phyloP scores from a whole-genome alignment of 2,797 vertebrate species.

The Ctenopoma kingsleyae region DNA sequence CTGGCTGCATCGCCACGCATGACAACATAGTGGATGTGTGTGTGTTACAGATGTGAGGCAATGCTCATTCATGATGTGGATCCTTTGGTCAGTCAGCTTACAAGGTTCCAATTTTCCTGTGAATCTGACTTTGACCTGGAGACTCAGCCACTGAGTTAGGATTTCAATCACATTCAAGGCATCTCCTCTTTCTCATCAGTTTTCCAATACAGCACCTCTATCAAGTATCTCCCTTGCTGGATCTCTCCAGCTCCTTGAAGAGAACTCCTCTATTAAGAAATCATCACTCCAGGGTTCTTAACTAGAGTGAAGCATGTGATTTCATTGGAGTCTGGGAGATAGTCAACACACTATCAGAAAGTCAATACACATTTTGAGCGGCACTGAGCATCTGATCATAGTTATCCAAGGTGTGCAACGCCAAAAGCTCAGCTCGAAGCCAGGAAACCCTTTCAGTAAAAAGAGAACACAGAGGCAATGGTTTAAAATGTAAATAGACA shows the following conservation, averaged over 20 bases:
- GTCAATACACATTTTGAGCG: constrained; percentile 60
- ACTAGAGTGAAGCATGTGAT: constrained; percentile 70
- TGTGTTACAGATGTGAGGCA: constrained; percentile 55
- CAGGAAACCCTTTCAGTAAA: constrained; percentile 8
- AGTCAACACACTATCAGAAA: constrained; percentile 60
- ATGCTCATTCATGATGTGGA: constrained; percentile 45
- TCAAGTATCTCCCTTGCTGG: constrained; percentile 65
- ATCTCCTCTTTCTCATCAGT: constrained; percentile 65
- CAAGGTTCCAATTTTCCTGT: constrained; percentile 65
- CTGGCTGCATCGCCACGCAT: constrained; percentile 20
- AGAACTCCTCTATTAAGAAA: constrained; percentile 72
- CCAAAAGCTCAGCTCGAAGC: constrained; percentile 15
- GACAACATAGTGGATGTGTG: constrained; percentile 60
- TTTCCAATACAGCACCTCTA: constrained; percentile 62
- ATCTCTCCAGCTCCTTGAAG: constrained; percentile 67
- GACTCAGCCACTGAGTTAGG: constrained; percentile 35
- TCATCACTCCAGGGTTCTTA: constrained; percentile 64
- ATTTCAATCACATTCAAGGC: constrained; percentile 70
- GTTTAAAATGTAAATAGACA: constrained; percentile 41
- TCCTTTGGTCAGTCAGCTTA: constrained; percentile 44
- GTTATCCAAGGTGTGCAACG: constrained; percentile 25
- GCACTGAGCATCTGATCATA: constrained; percentile 51
- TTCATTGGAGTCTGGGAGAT: constrained; percentile 56
- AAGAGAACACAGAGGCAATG: constrained; percentile 7
- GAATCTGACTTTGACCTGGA: constrained; percentile 37